A percentile compares a stretch with the other conserved stretches of the same genome.
phyloP scores from a whole-genome alignment of 2,888 invertebrate species.

The Elmis aenea region DNA sequence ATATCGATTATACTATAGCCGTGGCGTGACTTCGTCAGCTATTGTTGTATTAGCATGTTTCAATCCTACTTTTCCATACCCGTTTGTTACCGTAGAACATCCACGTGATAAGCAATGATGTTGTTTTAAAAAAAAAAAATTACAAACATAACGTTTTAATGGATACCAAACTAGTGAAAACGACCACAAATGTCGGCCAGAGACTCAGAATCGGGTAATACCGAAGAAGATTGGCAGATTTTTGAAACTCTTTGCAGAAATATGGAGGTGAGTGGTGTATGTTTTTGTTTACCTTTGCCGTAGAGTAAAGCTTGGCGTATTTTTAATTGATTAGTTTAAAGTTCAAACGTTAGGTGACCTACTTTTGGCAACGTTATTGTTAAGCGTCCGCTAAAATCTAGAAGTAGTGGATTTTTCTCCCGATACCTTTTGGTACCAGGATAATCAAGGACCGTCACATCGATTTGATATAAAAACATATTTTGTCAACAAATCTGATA shows the following conservation, averaged over 20 bases:
- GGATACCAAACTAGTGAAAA: too few species aligned
- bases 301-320: too few species aligned
- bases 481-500: too few species aligned
- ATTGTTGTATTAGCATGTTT: background rate
- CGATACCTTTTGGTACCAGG: background rate
- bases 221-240: conserved; percentile 68
- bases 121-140: too few species aligned
- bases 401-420: too few species aligned
- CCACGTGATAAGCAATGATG: too few species aligned
- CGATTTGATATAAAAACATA: too few species aligned
- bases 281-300: background rate
- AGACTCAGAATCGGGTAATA: conserved; percentile 43
- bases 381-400: too few species aligned
- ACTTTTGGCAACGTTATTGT: background rate
- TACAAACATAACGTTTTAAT: too few species aligned
- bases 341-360: background rate
- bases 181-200: conserved; percentile 30
- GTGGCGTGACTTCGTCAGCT: conserved; percentile 28
- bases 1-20: conserved; percentile 41
- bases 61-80: too few species aligned
- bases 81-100: too few species aligned
- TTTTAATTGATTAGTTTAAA: background rate
- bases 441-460: background rate
- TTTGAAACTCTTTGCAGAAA: conserved; percentile 64
- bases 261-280: conserved; percentile 49